phyloP scores from a whole-genome alignment of 2,797 vertebrate species.

The Peromyscus aztecus region DNA sequence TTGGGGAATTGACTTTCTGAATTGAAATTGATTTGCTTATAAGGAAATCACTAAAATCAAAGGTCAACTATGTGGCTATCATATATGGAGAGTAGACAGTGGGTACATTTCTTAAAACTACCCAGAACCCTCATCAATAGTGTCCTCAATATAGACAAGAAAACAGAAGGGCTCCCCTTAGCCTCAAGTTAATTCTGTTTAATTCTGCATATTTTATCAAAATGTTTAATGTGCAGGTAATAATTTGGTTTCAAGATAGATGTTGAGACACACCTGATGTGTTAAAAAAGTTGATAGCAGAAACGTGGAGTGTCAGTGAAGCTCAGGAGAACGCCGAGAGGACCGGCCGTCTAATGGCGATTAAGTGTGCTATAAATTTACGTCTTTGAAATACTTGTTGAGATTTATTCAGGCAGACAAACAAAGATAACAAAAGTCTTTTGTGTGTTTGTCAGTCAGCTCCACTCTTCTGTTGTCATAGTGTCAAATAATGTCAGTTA shows the following conservation, averaged over 20 bases:
- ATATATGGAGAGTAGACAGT: neutral
- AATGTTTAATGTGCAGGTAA: conserved; percentile 80
- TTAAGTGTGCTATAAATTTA: conserved; percentile 92
- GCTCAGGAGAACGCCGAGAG: conserved; percentile 85
- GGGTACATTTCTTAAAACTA: conserved; percentile 38
- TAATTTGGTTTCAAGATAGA: conserved; percentile 85
- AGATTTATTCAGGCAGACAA: conserved; percentile 94
- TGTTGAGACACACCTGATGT: conserved; percentile 81
- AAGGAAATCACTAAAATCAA: conserved; percentile 66
- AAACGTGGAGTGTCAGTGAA: conserved; percentile 87
- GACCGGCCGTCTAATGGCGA: conserved; percentile 89
- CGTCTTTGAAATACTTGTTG: conserved; percentile 92
- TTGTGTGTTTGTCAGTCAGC: conserved; percentile 92
- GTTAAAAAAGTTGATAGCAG: conserved; percentile 81
- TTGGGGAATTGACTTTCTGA: conserved; percentile 7
- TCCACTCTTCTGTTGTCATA: conserved; percentile 90
- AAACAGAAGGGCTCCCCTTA: neutral
- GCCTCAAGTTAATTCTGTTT: conserved; percentile 67
- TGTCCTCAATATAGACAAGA: neutral
- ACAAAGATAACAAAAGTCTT: conserved; percentile 94
- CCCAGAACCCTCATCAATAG: neutral
- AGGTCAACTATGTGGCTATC: conserved; percentile 31
- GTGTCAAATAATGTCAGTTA: conserved; percentile 93
- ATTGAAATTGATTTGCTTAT: conserved; percentile 41
- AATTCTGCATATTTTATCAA: conserved; percentile 79